Base-by-base conservation (phyloP, 2,888 invertebrate genomes). In the Agrotis puta region DNA sequence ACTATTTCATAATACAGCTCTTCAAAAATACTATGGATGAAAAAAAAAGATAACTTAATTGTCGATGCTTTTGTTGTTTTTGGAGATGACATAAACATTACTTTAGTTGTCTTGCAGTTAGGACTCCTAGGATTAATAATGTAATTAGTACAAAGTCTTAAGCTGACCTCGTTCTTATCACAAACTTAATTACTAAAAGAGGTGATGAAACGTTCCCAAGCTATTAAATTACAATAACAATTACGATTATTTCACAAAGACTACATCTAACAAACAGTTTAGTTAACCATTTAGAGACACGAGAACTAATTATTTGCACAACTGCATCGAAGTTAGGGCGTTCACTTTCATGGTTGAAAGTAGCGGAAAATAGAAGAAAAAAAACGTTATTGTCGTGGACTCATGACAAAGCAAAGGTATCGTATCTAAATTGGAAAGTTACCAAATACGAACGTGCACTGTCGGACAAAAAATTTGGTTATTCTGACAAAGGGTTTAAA, bases 371-470 rank as follows among this genome's bases (percentile, higher is more conserved):
- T 4, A 7, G 14, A 59, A 13, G 57, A 47, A 47, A 73, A 27
- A 47, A 1, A n/a, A n/a, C n/a, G n/a, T 33, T 47, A 39, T 39
- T 11, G 20, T 22, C n/a, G n/a, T n/a, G n/a, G n/a, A n/a, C n/a
- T n/a, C 47, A 57, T 22, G 22, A 53, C 27, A 61, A 57, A 53
- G 53, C 59, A 67, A 50, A 50, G 24, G 33, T 20, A 48, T 64
- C 9, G 13, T 50, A 22, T 69, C 56, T 11, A 45, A 74, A 74
- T 77, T 77, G 48, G 78, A 77, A 77, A 77, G 78, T 73, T 54
- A 62, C 24, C 58, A 59, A 45, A 71, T 63, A 57, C 33, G 58
- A 72, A 58, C 53, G 24, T 22, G 16, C 0, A 64, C 7, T 0
- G 11, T 20, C 18, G 24, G 13, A 61, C 20, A 71, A 76, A 53